Evolutionary conservation across 1,140 invertebrate genomes (phyloP), one percentile per base, ranked within the genome.

Genomic region (Solen grandis): DNA sequence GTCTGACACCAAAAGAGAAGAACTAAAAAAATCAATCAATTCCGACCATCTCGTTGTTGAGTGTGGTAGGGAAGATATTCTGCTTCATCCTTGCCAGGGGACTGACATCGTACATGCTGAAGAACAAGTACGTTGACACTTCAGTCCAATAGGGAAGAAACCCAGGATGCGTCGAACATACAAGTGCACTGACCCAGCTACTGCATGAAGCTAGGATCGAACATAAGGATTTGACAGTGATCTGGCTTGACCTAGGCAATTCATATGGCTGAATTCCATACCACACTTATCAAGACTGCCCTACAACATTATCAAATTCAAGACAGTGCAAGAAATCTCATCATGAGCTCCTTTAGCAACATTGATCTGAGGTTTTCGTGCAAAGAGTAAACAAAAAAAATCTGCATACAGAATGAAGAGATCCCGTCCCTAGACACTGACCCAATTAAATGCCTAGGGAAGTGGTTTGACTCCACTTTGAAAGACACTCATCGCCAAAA

Each of bases 1-100:
- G n/a, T n/a, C n/a, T n/a, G n/a, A n/a, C n/a, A n/a, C n/a, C n/a
- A n/a, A n/a, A 84, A 38, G 78, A 84, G 36, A 68, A 77, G 60
- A 65, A 84, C 41, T 78, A 74, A 1, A 63, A 59, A 35, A 59
- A 81, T 85, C 31, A 66, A 69, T 22, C 82, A 85, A 54, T 85
- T 84, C 35, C 25, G 74, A 84, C 75, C 27, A 82, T 78, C 27
- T 81, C 73, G 54, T 46, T 84, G 27, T 52, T 77, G 8, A 84
- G 68, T 35, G 35, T 84, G 4, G 73, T 73, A 74, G 74, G 60
- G 19, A 74, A 82, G 50, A 81, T 59, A 41, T 81, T 72, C 31
- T 41, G 63, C 35, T 73, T 73, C n/a, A 46, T 74, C 14, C 10
- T 69, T 31, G 79, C 74, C 38, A 79, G 59, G 55, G 36, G 54